These are phyloP conservation scores for Pomacea maculata DNA, from an alignment of 1,140 invertebrate species.

Conservation along the genomic window DNA sequence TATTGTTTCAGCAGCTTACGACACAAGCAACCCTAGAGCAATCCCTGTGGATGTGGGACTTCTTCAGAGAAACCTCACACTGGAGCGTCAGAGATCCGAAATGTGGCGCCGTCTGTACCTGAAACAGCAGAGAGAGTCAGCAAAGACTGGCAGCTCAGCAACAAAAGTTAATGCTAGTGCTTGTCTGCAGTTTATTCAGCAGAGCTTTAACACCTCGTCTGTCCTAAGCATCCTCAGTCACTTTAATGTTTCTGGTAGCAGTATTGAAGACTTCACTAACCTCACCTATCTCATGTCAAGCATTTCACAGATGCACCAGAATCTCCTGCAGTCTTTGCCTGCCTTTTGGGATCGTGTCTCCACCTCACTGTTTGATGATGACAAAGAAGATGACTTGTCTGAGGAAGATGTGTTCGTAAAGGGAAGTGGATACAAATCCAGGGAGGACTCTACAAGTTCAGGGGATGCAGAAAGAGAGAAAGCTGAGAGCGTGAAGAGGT, in stretches of 20 bases:
- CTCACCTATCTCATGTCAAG: constrained; percentile 8
- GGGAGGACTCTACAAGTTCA: too few species aligned
- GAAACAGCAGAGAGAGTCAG: background rate
- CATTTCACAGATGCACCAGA: constrained; percentile 9
- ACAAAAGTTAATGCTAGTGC: constrained; percentile 1
- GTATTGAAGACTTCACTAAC: background rate
- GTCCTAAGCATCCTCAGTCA: background rate
- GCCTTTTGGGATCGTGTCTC: constrained; percentile 11
- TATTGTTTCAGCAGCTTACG: background rate
- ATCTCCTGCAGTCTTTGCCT: constrained; percentile 14
- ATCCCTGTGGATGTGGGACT: constrained; percentile 12
- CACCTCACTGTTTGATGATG: background rate
- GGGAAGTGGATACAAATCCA: too few species aligned
- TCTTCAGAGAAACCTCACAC: constrained; percentile 17
- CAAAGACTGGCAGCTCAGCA: background rate
- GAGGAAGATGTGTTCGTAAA: too few species aligned
- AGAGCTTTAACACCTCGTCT: background rate
- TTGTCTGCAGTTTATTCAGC: constrained; percentile 10
- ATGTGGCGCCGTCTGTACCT: constrained; percentile 24
- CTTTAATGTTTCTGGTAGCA: constrained; percentile 11
- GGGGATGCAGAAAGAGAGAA: too few species aligned
- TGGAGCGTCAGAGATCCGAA: constrained; percentile 11
- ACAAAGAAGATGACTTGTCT: too few species aligned
- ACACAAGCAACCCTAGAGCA: background rate
- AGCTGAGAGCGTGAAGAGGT: too few species aligned